Percentiles rank a stretch among this genome's conserved stretches.
Evolutionary conservation across 1,140 invertebrate species (phyloP).

Genomic region (Drosophila sulfurigaster): DNA sequence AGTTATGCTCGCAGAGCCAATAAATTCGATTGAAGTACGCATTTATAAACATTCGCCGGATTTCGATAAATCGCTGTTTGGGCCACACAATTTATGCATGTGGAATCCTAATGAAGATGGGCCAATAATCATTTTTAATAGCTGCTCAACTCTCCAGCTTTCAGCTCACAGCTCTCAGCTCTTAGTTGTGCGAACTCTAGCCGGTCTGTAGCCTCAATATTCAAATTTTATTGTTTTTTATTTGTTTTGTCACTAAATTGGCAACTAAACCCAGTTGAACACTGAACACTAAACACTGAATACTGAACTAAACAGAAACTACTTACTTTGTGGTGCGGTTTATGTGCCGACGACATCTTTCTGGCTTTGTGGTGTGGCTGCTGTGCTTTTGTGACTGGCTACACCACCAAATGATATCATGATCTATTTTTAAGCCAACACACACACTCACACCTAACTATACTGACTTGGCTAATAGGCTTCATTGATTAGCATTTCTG

Average conservation of each 20-base stretch:
- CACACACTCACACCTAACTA: not conserved
- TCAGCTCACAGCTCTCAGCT: slow-evolving; percentile 30
- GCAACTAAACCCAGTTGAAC: slow-evolving; percentile 67
- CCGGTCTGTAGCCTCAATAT: slow-evolving; percentile 56
- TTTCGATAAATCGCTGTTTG: slow-evolving; percentile 42
- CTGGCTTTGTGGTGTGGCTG: slow-evolving; percentile 15
- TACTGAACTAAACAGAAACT: slow-evolving; percentile 60
- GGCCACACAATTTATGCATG: slow-evolving; percentile 69
- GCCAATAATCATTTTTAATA: slow-evolving; percentile 79
- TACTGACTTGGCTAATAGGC: slow-evolving; percentile 40
- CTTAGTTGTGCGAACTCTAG: slow-evolving; percentile 28
- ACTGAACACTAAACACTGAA: slow-evolving; percentile 4
- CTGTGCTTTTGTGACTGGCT: slow-evolving; percentile 60
- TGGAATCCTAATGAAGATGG: slow-evolving; percentile 74
- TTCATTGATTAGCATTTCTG: slow-evolving; percentile 66
- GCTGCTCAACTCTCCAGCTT: slow-evolving; percentile 51
- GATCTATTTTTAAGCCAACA: slow-evolving; percentile 66
- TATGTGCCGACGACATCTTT: slow-evolving; percentile 18
- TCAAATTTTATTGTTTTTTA: slow-evolving; percentile 77
- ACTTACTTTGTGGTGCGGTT: slow-evolving; percentile 53
- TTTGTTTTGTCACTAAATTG: slow-evolving; percentile 77
- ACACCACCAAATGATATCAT: slow-evolving; percentile 71
- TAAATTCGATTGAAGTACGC: slow-evolving; percentile 69
- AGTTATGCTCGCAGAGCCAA: slow-evolving; percentile 54
- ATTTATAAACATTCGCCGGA: slow-evolving; percentile 60